Base-by-base conservation (phyloP, 2,113 vertebrate species). In the Sebastes fasciatus region DNA sequence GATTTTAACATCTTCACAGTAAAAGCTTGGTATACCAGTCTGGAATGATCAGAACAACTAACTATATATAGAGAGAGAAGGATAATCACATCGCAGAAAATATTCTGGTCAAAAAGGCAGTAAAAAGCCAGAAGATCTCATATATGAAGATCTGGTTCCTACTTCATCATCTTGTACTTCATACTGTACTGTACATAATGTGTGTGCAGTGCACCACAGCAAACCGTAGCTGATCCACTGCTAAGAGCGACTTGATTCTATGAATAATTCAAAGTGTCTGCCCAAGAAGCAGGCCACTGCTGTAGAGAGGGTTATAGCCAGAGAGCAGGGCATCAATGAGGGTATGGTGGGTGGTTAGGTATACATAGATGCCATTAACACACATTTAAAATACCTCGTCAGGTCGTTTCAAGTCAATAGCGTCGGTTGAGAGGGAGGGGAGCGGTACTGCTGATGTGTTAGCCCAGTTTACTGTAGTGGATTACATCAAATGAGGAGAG, bases 231-330 rank as follows among this genome's bases (percentile, higher is more conserved):
- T 40, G 52, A 90, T 88, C 82, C 74, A 68, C 75, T 68, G 86
- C 86, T 91, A 40, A 77, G 66, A 87, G 79, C 69, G 69, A 86
- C 74, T 76, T 72, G 58, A 88, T 74, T 80, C 83, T 80, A 91
- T 92, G 82, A 93, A 93, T 94, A 84, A 94, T 94, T 93, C 84
- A 94, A 85, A 86, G 82, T 69, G 75, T 79, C 81, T 79, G 75
- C 82, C 77, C 57, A 84, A 84, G 78, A 89, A 80, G 64, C 78
- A 86, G 81, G 81, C 75, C 84, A 82, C 60, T 63, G 86, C 89
- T 82, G 74, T 51, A 82, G 76, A 85, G 57, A 74, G 67, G 54
- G 61, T 52, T 42, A 68, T 13, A 76, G 62, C 49, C 74, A 74
- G 67, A 63, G 21, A 87, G 67, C 49, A 55, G 71, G 75, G 76